Conservation (phyloP, 2,888 invertebrate genomes). For the Timema cristinae region DNA sequence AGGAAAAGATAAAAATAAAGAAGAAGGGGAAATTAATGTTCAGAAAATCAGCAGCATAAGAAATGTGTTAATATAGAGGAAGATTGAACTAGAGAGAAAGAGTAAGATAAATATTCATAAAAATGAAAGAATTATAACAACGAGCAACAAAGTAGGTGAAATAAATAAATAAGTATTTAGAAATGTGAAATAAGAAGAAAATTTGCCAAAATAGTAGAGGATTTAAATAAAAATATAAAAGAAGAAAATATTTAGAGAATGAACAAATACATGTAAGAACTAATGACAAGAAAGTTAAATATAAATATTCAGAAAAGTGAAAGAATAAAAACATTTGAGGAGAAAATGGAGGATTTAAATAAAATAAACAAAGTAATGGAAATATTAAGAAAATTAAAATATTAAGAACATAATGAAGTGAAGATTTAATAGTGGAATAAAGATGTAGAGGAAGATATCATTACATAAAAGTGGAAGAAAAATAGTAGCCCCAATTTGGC, state of each 20-base stretch:
- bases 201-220: no score
- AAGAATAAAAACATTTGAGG: background rate
- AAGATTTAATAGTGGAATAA: conserved; percentile 1
- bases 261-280: background rate
- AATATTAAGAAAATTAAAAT: background rate
- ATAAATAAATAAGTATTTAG: background rate
- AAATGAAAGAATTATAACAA: no score
- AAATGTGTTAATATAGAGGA: background rate
- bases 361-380: background rate
- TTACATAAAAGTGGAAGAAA: no score
- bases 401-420: background rate
- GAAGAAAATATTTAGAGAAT: background rate
- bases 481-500: no score
- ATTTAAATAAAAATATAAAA: background rate
- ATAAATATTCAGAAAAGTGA: background rate
- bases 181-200: background rate
- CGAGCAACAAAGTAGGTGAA: no score
- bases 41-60: background rate
- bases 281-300: no score
- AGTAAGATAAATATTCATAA: no score
- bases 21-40: background rate
- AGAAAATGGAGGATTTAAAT: background rate
- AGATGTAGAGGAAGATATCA: conserved; percentile 9
- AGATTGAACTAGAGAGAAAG: background rate
- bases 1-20: conserved; percentile 1